Percentiles rank a stretch among this genome's conserved stretches.
These are phyloP conservation scores for Motacilla tschutschensis DNA, from an alignment of 2,113 vertebrate species.

Conservation along the genomic window DNA sequence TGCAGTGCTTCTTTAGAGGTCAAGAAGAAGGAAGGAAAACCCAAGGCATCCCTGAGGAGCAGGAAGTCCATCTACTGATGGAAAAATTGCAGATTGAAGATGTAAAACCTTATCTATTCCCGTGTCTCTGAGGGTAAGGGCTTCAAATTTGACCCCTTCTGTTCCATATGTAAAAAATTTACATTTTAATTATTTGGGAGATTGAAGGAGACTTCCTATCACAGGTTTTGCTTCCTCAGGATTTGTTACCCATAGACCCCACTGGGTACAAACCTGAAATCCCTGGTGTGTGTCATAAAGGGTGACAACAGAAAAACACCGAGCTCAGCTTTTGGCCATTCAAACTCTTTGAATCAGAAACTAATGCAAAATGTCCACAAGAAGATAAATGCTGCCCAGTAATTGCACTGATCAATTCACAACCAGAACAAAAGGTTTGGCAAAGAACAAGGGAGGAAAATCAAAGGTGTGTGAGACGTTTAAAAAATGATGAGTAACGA, in stretches of 20 bases:
- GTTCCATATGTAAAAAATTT: background rate
- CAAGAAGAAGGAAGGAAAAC: background rate
- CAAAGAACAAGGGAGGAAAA: background rate
- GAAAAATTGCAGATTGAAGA: background rate
- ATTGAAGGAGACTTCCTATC: background rate
- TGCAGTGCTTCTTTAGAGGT: background rate
- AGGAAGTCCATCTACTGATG: background rate
- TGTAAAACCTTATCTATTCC: background rate
- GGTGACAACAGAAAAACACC: background rate
- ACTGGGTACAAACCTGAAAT: background rate
- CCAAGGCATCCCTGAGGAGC: background rate
- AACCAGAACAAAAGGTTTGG: conserved; percentile 27
- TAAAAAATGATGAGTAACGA: conserved; percentile 10
- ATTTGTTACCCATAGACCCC: background rate
- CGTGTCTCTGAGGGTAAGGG: background rate
- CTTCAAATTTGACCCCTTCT: background rate
- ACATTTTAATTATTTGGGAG: background rate
- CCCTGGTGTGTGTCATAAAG: background rate
- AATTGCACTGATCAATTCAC: conserved; percentile 26
- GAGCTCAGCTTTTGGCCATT: background rate
- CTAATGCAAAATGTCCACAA: background rate
- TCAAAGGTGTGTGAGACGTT: background rate
- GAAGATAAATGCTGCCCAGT: conserved; percentile 26
- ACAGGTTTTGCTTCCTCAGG: background rate
- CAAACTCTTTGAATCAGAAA: conserved; percentile 1